phyloP scores from a whole-genome alignment of 2,797 vertebrate genomes.

The Ispidina lecontei region DNA sequence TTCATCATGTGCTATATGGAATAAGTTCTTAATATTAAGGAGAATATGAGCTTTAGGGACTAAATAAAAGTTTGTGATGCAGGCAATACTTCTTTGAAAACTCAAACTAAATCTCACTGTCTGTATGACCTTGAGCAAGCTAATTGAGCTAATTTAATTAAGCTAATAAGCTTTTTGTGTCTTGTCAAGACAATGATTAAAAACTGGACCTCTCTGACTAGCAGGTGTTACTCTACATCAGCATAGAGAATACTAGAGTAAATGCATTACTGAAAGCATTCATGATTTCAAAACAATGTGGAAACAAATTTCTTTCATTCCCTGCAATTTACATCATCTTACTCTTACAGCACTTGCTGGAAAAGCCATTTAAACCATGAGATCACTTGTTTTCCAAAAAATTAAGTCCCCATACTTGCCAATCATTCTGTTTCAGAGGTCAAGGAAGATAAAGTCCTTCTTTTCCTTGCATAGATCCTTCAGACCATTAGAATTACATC shows the following conservation, averaged over 20 bases:
- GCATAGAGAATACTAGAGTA: not conserved
- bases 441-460: constrained; percentile 60
- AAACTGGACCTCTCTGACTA: constrained; percentile 25
- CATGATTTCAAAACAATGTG: not conserved
- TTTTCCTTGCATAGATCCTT: constrained; percentile 52
- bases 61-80: constrained; percentile 29
- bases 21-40: constrained; percentile 31
- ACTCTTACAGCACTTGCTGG: constrained; percentile 54
- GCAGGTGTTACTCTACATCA: constrained; percentile 52
- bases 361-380: constrained; percentile 64
- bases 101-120: constrained; percentile 22
- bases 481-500: constrained; percentile 59
- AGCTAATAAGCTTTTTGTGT: not conserved
- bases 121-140: constrained; percentile 44
- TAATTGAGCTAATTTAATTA: not conserved
- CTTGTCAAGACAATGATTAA: constrained; percentile 52
- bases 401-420: constrained; percentile 60
- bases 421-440: constrained; percentile 56
- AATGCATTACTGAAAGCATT: constrained; percentile 14
- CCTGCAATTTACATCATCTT: constrained; percentile 52
- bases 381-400: constrained; percentile 76
- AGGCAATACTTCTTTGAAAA: constrained; percentile 51
- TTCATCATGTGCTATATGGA: constrained; percentile 18
- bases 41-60: not conserved
- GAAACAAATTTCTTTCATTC: constrained; percentile 61